These are phyloP conservation scores for Arrhopalites spinosus DNA, from an alignment of 2,888 invertebrate species.

Conservation along the genomic window DNA sequence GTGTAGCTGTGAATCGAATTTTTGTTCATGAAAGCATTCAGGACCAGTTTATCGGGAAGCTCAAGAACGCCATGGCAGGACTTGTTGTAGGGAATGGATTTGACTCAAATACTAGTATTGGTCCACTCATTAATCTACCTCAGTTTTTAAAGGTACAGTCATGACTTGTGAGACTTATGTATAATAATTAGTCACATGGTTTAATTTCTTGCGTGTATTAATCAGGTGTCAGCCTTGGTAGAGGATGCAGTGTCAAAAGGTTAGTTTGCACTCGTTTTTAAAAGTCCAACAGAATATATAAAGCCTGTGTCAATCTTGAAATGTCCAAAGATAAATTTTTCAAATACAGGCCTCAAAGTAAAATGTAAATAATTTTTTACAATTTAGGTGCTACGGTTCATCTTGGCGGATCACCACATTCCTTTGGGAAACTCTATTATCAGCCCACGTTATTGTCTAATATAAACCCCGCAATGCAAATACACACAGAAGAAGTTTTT, in stretches of 20 bases:
- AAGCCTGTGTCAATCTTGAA: no score
- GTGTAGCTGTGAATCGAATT: conserved; percentile 91
- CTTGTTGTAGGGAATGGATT: conserved; percentile 82
- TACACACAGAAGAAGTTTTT: conserved; percentile 89
- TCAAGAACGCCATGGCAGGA: conserved; percentile 70
- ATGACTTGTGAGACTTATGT: neutral
- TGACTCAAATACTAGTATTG: conserved; percentile 74
- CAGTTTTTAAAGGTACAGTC: conserved; percentile 75
- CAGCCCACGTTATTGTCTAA: conserved; percentile 85
- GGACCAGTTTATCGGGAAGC: conserved; percentile 76
- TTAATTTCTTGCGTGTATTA: neutral
- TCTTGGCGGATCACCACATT: conserved; percentile 74
- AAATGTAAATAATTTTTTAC: no score
- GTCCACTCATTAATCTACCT: conserved; percentile 86
- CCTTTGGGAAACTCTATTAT: conserved; percentile 79
- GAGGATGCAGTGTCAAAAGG: conserved; percentile 81
- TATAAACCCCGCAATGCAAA: conserved; percentile 78
- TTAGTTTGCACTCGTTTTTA: no score
- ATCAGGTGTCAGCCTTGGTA: conserved; percentile 72
- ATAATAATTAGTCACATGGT: neutral
- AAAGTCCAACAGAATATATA: no score
- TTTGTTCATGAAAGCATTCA: conserved; percentile 78
- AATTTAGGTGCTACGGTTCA: conserved; percentile 79
- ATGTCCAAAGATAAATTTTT: no score
- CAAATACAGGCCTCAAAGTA: no score